These are phyloP conservation scores for Aphodius granarius DNA, from an alignment of 2,888 invertebrate species.

Conservation along the genomic window DNA sequence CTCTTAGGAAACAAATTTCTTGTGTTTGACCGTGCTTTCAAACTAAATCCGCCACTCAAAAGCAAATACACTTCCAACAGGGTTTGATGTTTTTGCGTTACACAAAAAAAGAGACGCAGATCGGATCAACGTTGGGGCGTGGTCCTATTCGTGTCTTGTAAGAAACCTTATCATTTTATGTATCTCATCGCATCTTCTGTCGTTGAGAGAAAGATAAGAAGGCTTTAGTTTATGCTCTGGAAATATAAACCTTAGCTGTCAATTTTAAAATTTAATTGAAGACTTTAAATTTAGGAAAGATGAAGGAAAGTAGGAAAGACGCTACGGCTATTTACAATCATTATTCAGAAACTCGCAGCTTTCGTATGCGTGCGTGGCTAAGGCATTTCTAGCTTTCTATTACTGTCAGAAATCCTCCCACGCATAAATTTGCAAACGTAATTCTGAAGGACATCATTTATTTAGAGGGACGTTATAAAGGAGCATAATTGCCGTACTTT, in stretches of 20 bases:
- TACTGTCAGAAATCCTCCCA: not conserved
- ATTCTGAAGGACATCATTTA: slow-evolving; percentile 4
- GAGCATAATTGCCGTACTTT: slow-evolving; percentile 4
- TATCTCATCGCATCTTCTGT: no score
- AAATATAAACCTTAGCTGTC: no score
- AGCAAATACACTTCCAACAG: not conserved
- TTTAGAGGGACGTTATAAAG: not conserved
- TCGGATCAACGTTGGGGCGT: not conserved
- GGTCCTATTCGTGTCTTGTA: not conserved
- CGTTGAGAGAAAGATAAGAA: no score
- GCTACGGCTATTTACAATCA: no score
- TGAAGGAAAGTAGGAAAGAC: no score
- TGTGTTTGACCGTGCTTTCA: slow-evolving; percentile 30
- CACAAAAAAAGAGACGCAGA: not conserved
- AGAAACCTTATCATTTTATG: no score
- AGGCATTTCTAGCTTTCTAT: not conserved
- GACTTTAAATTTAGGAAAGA: no score
- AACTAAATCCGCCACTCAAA: not conserved
- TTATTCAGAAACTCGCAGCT: no score
- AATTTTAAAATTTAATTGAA: no score
- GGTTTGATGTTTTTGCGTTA: not conserved
- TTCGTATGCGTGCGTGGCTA: not conserved
- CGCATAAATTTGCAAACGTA: slow-evolving; percentile 10
- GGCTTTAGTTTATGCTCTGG: no score
- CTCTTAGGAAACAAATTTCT: slow-evolving; percentile 27